These are phyloP conservation scores for Oscheius sp. DNA, from an alignment of 2,888 invertebrate species.

Conservation along the genomic window DNA sequence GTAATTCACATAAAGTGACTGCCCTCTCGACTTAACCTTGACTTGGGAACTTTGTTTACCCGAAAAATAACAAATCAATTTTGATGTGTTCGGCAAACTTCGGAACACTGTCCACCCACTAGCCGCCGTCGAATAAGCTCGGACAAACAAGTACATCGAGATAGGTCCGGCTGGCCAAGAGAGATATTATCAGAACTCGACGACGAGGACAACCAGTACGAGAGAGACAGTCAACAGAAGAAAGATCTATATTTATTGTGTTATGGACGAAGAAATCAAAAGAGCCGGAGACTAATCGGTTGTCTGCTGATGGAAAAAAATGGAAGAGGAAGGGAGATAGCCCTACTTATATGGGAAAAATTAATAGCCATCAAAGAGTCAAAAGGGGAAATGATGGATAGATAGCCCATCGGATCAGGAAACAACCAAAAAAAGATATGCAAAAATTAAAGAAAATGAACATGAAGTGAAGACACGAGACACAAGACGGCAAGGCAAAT, in stretches of 20 bases:
- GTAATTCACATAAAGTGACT: slow-evolving; percentile 8
- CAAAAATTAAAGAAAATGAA: not conserved
- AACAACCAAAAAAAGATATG: not conserved
- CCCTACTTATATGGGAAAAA: no score
- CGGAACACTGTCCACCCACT: no score
- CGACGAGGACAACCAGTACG: not conserved
- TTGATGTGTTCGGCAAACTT: slow-evolving; percentile 6
- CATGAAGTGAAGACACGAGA: not conserved
- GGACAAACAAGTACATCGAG: not conserved
- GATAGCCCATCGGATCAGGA: no score
- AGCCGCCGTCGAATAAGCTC: not conserved
- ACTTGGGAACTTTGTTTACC: not conserved
- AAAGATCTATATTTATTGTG: no score
- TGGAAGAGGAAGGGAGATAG: no score
- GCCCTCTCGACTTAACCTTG: slow-evolving; percentile 12
- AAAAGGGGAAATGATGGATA: not conserved
- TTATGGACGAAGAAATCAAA: no score
- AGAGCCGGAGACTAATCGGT: no score
- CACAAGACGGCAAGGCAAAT: slow-evolving; percentile 14
- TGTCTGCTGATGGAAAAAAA: no score
- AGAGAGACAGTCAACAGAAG: not conserved
- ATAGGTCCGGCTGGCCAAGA: not conserved
- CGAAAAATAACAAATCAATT: no score
- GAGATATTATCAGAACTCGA: not conserved
- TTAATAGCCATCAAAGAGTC: no score